Percentiles rank a stretch among this genome's conserved stretches.
These are phyloP conservation scores for Scolopax bukidnonensis DNA, from an alignment of 2,797 vertebrate genomes.

Conservation along the genomic window DNA sequence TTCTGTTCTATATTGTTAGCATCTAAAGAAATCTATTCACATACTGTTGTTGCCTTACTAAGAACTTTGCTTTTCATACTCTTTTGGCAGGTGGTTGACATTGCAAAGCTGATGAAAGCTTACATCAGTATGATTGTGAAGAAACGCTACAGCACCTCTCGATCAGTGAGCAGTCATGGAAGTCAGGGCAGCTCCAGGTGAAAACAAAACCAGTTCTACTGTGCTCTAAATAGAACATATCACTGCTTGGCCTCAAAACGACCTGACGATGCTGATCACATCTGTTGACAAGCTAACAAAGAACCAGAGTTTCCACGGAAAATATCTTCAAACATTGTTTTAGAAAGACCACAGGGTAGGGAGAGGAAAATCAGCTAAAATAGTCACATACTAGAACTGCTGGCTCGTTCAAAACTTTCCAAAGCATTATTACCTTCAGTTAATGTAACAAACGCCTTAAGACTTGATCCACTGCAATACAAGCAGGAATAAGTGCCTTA, in stretches of 20 bases:
- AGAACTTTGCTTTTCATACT: background rate
- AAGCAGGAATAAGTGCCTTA: constrained; percentile 82
- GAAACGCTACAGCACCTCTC: constrained; percentile 94
- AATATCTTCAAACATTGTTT: background rate
- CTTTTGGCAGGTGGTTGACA: constrained; percentile 90
- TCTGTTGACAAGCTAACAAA: background rate
- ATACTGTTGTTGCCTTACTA: background rate
- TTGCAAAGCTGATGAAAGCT: constrained; percentile 98
- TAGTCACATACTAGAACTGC: constrained; percentile 41
- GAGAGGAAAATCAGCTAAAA: constrained; percentile 16
- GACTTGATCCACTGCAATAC: constrained; percentile 47
- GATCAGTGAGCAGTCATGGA: constrained; percentile 90
- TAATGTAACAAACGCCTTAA: constrained; percentile 77
- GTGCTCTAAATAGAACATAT: background rate
- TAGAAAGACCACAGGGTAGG: background rate
- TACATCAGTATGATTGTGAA: constrained; percentile 99
- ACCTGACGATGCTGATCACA: background rate
- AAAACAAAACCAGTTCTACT: constrained; percentile 51
- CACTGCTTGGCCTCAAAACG: background rate
- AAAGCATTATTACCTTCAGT: constrained; percentile 72
- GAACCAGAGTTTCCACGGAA: background rate
- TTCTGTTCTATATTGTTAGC: background rate
- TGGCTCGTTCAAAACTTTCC: constrained; percentile 59
- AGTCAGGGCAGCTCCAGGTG: constrained; percentile 90
- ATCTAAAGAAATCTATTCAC: background rate